Evolutionary conservation across 2,113 vertebrate species (phyloP).

Genomic region (Hippocampus abdominalis): DNA sequence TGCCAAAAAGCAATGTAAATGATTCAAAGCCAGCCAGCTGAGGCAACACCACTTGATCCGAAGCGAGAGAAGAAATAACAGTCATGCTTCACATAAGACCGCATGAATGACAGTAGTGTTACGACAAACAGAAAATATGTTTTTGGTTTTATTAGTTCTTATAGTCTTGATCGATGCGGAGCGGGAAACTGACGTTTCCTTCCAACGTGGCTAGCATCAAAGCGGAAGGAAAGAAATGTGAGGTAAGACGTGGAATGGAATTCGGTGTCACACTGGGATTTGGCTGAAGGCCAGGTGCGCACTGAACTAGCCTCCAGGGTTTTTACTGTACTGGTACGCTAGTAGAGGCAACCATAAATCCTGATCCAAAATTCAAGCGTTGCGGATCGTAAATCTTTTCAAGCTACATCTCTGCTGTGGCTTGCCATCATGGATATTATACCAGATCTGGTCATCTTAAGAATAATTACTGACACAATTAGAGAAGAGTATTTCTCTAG

Average conservation of each 20-base stretch:
- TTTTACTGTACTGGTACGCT: conserved; percentile 27
- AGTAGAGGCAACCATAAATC: conserved; percentile 14
- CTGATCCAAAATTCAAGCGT: conserved; percentile 26
- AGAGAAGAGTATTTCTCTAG: neutral
- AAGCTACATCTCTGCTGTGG: neutral
- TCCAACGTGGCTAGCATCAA: conserved; percentile 58
- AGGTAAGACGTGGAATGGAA: conserved; percentile 52
- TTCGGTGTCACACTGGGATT: conserved; percentile 54
- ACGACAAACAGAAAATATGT: conserved; percentile 48
- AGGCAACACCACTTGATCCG: conserved; percentile 58
- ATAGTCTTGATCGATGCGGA: conserved; percentile 39
- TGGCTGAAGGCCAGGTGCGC: conserved; percentile 53
- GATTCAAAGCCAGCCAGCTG: conserved; percentile 60
- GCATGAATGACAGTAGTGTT: conserved; percentile 54
- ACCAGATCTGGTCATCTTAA: neutral
- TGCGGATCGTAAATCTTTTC: conserved; percentile 8
- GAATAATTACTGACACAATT: neutral
- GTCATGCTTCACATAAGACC: conserved; percentile 15
- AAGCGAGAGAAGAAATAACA: conserved; percentile 58
- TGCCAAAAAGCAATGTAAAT: conserved; percentile 43
- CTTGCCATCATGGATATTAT: conserved; percentile 1
- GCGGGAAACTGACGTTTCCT: conserved; percentile 45
- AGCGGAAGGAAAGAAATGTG: conserved; percentile 49
- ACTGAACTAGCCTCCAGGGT: conserved; percentile 23
- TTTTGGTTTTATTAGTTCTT: conserved; percentile 34